Conservation (phyloP, 2,888 invertebrate species). For the Chydorus sphaericus region DNA sequence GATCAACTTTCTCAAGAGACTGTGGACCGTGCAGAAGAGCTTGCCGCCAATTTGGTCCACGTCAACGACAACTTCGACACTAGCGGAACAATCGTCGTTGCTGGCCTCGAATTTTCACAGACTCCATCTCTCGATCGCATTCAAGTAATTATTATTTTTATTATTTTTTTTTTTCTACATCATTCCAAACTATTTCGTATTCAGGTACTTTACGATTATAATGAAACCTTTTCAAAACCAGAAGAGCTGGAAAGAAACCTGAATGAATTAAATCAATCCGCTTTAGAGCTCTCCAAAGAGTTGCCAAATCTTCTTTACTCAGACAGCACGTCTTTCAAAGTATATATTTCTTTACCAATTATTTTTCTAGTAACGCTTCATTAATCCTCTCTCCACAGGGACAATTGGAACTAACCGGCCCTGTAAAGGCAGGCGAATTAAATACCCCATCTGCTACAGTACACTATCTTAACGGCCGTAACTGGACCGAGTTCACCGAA, state of each 20-base stretch:
- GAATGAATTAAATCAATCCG: not conserved
- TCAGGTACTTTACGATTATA: not conserved
- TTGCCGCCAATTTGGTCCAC: conserved; percentile 5
- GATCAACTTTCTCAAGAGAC: not conserved
- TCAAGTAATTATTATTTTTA: too few species aligned
- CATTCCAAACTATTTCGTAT: too few species aligned
- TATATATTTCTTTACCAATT: not conserved
- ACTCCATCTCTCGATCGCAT: not conserved
- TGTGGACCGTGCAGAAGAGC: not conserved
- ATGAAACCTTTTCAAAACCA: not conserved
- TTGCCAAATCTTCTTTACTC: not conserved
- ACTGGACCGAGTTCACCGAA: not conserved
- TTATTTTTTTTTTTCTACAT: too few species aligned
- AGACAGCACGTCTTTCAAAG: not conserved
- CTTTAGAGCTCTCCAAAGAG: not conserved
- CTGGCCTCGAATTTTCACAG: not conserved
- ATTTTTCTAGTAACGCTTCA: not conserved
- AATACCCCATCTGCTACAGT: not conserved
- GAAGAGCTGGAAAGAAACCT: not conserved
- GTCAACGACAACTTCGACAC: not conserved
- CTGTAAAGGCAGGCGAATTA: not conserved
- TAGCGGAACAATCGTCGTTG: not conserved
- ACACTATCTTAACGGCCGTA: not conserved
- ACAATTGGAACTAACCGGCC: not conserved
- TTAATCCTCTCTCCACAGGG: not conserved